Base-by-base conservation (phyloP, 2,888 invertebrate genomes). In the Saturnia japonica region DNA sequence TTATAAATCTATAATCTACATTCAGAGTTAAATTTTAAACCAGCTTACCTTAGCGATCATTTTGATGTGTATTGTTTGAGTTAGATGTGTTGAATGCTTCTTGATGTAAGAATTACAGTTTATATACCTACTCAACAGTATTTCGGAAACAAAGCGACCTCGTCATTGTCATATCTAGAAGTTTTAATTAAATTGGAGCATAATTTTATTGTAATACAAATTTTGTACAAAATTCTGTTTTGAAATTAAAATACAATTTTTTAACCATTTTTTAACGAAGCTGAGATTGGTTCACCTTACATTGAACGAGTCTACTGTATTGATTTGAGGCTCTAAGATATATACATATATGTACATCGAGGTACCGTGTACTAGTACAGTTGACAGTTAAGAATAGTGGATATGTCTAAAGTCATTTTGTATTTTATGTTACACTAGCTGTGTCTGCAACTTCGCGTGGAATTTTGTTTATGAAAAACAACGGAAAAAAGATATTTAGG, bases 21-120 rank as follows among this genome's bases (percentile, higher is more conserved):
- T 22, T 22, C 11, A 54, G n/a, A n/a, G n/a, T n/a, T n/a, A 64
- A 62, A 28, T 1, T 28, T 3, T 28, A 62, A n/a, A 40, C n/a
- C n/a, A 72, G 28, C 85, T 87, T 82, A 89, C 88, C 88, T 89
- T 89, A 80, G 87, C 85, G 76, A 86, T 84, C 88, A 88, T 88
- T 78, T 83, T 86, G 83, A 78, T 82, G 80, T 78, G 72, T 72
- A 71, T 80, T 76, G 77, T 82, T 82, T 79, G 76, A 80, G 72
- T 78, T 72, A 77, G 73, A 80, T 75, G 80, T 75, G 82, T 82
- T 76, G 85, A 88, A 86, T 90, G 89, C 81, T 82, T 78, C 76
- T 77, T 73, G 68, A 74, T 79, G 72, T 75, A 81, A 82, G 83
- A 81, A 74, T 81, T 75, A 80, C 81, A 79, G 82, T 85, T 89